Conservation (phyloP, 1,140 invertebrate species). For the Leucophenga varia region DNA sequence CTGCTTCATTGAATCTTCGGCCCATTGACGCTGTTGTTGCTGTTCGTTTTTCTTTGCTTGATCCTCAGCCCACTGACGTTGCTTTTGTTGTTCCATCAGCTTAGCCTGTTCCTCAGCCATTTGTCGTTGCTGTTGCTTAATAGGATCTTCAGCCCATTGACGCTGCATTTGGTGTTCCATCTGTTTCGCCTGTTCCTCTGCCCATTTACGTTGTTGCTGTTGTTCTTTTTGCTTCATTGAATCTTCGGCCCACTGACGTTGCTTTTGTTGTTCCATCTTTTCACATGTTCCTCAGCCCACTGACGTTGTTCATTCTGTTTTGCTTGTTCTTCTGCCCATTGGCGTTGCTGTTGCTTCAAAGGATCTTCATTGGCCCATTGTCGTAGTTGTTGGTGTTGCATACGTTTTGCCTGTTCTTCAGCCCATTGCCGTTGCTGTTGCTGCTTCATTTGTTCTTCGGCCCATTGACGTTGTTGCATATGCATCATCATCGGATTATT, state of each 20-base stretch:
- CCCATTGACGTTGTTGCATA: constrained; percentile 6
- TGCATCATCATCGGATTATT: constrained; percentile 5
- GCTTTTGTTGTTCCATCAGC: not conserved
- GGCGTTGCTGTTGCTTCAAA: not conserved
- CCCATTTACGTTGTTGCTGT: not conserved
- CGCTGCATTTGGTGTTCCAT: not conserved
- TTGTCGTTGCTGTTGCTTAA: constrained; percentile 2
- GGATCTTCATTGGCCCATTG: constrained; percentile 2
- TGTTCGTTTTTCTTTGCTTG: not conserved
- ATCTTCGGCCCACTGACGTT: not conserved
- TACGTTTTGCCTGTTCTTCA: not conserved
- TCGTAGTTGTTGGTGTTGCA: not conserved
- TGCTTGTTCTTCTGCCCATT: not conserved
- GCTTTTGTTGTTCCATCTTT: not conserved
- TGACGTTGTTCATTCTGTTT: not conserved
- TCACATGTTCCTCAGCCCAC: constrained; percentile 1
- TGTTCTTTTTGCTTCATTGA: not conserved
- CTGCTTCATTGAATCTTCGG: not conserved
- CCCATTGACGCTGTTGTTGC: not conserved
- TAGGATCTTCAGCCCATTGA: not conserved
- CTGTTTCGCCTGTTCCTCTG: not conserved
- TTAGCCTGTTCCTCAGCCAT: not conserved
- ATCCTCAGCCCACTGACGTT: constrained; percentile 1
- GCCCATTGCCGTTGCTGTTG: constrained; percentile 9
- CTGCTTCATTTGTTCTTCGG: constrained; percentile 16